These are phyloP conservation scores for Gnathonemus longibarbis DNA, from an alignment of 2,113 vertebrate genomes.

Conservation along the genomic window DNA sequence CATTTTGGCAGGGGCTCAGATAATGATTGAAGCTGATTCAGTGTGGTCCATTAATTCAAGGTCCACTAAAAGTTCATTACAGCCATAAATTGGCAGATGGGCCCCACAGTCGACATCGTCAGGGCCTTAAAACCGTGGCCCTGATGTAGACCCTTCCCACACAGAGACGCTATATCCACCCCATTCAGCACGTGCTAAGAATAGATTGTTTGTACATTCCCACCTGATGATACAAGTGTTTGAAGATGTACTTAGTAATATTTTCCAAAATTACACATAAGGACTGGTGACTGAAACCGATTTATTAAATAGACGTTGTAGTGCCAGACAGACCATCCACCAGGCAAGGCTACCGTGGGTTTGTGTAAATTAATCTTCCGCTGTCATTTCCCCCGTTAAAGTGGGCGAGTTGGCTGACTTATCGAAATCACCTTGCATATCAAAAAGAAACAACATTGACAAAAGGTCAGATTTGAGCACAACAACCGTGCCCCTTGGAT, in stretches of 20 bases:
- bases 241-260: not conserved
- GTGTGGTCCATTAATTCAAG: not conserved
- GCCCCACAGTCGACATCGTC: not conserved
- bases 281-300: not conserved
- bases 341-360: not conserved
- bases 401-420: not conserved
- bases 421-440: not conserved
- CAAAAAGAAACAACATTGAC: not conserved
- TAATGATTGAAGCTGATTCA: not conserved
- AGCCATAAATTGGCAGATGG: conserved; percentile 7
- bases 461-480: not conserved
- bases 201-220: conserved; percentile 16
- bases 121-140: not conserved
- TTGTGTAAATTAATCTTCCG: not conserved
- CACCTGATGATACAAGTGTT: conserved; percentile 5
- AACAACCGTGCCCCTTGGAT: not conserved
- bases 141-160: not conserved
- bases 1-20: not conserved
- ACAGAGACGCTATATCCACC: not conserved
- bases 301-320: not conserved
- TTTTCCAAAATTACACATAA: not conserved
- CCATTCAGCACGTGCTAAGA: not conserved
- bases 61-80: not conserved
- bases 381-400: not conserved
- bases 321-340: not conserved